Conservation (phyloP, 2,113 vertebrate genomes). For the Oryzias celebensis region DNA sequence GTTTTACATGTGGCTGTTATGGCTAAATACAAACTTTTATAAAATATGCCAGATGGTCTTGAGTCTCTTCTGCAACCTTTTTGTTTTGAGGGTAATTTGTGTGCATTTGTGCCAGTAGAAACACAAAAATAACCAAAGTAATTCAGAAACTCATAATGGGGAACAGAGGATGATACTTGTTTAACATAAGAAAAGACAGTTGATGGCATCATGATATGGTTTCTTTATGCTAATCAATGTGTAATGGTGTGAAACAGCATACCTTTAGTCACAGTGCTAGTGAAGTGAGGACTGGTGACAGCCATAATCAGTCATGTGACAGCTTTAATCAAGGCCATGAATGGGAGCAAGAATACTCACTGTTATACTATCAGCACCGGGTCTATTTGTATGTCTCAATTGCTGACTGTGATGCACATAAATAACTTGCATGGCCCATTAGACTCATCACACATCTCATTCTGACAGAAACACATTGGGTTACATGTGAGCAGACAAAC, state of each 20-base stretch:
- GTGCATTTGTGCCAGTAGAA: not conserved
- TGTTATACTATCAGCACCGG: constrained; percentile 49
- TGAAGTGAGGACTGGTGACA: constrained; percentile 34
- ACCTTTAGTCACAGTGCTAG: constrained; percentile 16
- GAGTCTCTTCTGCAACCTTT: too few species aligned
- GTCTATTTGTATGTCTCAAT: constrained; percentile 62
- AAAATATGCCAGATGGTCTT: too few species aligned
- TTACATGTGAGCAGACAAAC: constrained; percentile 24
- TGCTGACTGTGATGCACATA: constrained; percentile 50
- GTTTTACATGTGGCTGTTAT: too few species aligned
- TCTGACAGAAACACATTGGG: constrained; percentile 38
- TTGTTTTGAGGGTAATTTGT: too few species aligned
- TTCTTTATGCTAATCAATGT: constrained; percentile 36
- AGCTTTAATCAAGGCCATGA: constrained; percentile 59
- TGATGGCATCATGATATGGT: constrained; percentile 32
- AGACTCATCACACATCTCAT: constrained; percentile 48
- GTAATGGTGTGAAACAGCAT: constrained; percentile 8
- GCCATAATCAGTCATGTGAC: constrained; percentile 62
- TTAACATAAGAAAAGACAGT: constrained; percentile 40
- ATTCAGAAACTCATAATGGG: not conserved
- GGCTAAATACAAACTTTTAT: too few species aligned
- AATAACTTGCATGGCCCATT: constrained; percentile 67
- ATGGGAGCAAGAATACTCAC: constrained; percentile 25
- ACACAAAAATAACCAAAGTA: not conserved
- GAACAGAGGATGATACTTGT: constrained; percentile 12